A percentile compares a stretch with the other conserved stretches of the same genome.
These are phyloP conservation scores for Zaprionus taronus DNA, from an alignment of 1,140 invertebrate species.

Conservation along the genomic window DNA sequence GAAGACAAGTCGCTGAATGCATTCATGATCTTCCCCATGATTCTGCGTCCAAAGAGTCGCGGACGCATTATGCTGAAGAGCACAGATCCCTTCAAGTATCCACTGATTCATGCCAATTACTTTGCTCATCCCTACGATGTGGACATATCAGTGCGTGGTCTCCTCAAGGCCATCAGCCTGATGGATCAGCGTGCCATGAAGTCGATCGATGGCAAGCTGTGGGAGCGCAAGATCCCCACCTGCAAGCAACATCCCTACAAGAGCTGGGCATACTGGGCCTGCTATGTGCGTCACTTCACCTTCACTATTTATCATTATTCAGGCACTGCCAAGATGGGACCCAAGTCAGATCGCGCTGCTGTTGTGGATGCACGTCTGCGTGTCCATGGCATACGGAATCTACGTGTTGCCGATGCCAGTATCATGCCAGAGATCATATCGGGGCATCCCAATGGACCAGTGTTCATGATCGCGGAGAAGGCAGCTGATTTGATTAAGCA, in stretches of 20 bases:
- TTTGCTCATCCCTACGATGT: constrained; percentile 87
- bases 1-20: constrained; percentile 85
- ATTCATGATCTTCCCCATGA: constrained; percentile 89
- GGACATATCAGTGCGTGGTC: constrained; percentile 87
- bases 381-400: constrained; percentile 88
- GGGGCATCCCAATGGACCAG: constrained; percentile 88
- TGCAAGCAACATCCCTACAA: constrained; percentile 88
- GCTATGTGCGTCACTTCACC: constrained; percentile 88
- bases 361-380: constrained; percentile 90
- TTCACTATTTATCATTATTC: constrained; percentile 91
- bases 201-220: constrained; percentile 86
- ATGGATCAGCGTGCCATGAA: constrained; percentile 86
- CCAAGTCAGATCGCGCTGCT: constrained; percentile 87
- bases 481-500: constrained; percentile 88
- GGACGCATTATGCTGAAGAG: constrained; percentile 89
- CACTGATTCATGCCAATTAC: constrained; percentile 93
- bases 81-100: constrained; percentile 90
- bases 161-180: constrained; percentile 87
- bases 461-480: constrained; percentile 91
- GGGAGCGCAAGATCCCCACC: constrained; percentile 87
- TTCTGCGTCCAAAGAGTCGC: constrained; percentile 90
- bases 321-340: constrained; percentile 95
- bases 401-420: constrained; percentile 92
- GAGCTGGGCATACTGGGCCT: constrained; percentile 90
- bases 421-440: constrained; percentile 87